Evolutionary conservation across 2,888 invertebrate species (phyloP).

Genomic region (Chrysolina americana): DNA sequence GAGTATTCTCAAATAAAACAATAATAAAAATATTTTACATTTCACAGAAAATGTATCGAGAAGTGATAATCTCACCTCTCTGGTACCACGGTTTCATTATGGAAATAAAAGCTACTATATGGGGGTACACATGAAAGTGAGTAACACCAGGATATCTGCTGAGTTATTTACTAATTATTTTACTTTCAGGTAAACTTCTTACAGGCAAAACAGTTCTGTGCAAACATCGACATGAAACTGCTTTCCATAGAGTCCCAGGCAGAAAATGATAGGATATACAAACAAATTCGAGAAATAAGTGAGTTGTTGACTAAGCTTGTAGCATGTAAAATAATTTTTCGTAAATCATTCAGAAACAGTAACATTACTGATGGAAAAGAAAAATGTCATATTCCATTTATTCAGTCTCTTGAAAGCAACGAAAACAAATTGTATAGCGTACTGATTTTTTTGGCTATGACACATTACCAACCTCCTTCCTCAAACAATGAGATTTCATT

Average conservation of each 20-base stretch:
- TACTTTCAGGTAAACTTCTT: constrained; percentile 31
- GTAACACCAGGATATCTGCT: neutral
- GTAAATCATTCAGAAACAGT: too few species aligned
- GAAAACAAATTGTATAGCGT: too few species aligned
- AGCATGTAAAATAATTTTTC: too few species aligned
- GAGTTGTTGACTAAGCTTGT: neutral
- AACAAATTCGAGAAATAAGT: constrained; percentile 34
- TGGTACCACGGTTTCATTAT: constrained; percentile 27
- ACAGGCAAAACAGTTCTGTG: constrained; percentile 40
- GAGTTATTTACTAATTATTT: neutral
- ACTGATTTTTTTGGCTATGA: too few species aligned
- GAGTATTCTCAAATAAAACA: too few species aligned
- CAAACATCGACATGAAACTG: constrained; percentile 37
- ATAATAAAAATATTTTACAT: neutral
- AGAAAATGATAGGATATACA: constrained; percentile 36
- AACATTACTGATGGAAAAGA: too few species aligned
- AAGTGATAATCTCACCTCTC: constrained; percentile 3
- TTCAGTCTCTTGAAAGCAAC: too few species aligned
- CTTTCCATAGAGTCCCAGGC: constrained; percentile 30
- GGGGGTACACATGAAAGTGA: constrained; percentile 35
- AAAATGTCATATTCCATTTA: too few species aligned
- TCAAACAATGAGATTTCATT: too few species aligned
- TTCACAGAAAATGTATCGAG: neutral
- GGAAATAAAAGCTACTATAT: constrained; percentile 31
- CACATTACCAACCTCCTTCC: too few species aligned